Percentiles rank a stretch among this genome's conserved stretches.
Conservation (phyloP, 2,888 invertebrate species). For the Trisateles emortualis region DNA sequence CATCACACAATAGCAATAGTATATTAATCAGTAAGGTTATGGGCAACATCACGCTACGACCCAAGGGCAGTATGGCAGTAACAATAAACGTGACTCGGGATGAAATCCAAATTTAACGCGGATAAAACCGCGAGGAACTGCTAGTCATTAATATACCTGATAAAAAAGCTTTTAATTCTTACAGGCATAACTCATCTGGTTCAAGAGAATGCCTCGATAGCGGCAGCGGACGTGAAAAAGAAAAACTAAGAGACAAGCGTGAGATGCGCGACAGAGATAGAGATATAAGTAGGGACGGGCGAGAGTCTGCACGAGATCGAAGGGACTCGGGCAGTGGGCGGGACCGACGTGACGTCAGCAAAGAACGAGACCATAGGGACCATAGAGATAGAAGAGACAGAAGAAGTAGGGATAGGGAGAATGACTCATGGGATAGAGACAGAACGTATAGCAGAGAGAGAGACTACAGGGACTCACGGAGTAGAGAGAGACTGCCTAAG, state of each 20-base stretch:
- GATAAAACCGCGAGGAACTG: not conserved
- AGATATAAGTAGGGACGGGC: slow-evolving; percentile 74
- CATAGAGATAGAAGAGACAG: slow-evolving; percentile 64
- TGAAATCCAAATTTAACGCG: not conserved
- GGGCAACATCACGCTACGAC: no score
- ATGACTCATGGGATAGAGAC: slow-evolving; percentile 75
- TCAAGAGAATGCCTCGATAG: slow-evolving; percentile 82
- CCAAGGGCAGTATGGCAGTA: no score
- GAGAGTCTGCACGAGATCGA: slow-evolving; percentile 72
- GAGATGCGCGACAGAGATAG: slow-evolving; percentile 72
- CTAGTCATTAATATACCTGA: no score
- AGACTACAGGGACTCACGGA: slow-evolving; percentile 73
- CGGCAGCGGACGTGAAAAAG: slow-evolving; percentile 83
- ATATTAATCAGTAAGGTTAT: no score
- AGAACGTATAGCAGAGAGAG: slow-evolving; percentile 81
- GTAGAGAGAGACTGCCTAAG: slow-evolving; percentile 82
- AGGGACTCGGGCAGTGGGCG: slow-evolving; percentile 79
- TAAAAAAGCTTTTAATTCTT: no score
- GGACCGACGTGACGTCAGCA: slow-evolving; percentile 75
- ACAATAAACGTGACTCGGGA: no score
- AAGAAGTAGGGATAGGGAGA: slow-evolving; percentile 75
- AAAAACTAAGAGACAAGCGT: slow-evolving; percentile 76
- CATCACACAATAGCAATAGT: no score
- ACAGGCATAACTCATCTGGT: slow-evolving; percentile 80
- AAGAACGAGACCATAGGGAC: slow-evolving; percentile 69